phyloP scores from a whole-genome alignment of 2,888 invertebrate species.

The Pinctada fucata region DNA sequence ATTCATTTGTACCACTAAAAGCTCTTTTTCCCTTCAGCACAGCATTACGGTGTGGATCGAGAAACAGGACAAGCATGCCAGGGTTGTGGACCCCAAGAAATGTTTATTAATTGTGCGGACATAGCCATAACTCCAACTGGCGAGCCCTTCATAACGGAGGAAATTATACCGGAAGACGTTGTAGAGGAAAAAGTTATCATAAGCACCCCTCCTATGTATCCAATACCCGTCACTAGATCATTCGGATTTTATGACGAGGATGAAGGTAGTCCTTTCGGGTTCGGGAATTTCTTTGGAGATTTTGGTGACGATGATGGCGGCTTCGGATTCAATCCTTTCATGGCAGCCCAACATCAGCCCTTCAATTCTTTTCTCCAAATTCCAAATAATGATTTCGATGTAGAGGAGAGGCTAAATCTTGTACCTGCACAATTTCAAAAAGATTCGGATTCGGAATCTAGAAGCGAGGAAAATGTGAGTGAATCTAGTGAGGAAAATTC shows the following conservation, averaged over 20 bases:
- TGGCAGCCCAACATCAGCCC: neutral
- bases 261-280: neutral
- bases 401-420: constrained; percentile 2
- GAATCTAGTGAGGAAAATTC: constrained; percentile 1
- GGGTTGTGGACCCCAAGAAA: constrained; percentile 71
- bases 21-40: neutral
- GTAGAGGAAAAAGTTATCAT: neutral
- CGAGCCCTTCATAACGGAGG: neutral
- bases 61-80: constrained; percentile 54
- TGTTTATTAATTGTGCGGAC: constrained; percentile 71
- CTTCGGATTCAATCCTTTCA: constrained; percentile 7
- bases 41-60: constrained; percentile 20
- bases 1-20: too few relatives aligned
- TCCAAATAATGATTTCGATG: constrained; percentile 16
- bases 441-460: neutral
- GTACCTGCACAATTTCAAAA: neutral
- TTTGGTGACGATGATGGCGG: constrained; percentile 10
- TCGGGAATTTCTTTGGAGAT: neutral
- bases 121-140: constrained; percentile 46
- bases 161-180: neutral
- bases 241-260: constrained; percentile 14
- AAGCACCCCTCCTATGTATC: constrained; percentile 6
- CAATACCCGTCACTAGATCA: neutral
- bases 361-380: constrained; percentile 2
- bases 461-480: neutral